These are phyloP conservation scores for Euclidia mi DNA, from an alignment of 2,888 invertebrate genomes.

Conservation along the genomic window DNA sequence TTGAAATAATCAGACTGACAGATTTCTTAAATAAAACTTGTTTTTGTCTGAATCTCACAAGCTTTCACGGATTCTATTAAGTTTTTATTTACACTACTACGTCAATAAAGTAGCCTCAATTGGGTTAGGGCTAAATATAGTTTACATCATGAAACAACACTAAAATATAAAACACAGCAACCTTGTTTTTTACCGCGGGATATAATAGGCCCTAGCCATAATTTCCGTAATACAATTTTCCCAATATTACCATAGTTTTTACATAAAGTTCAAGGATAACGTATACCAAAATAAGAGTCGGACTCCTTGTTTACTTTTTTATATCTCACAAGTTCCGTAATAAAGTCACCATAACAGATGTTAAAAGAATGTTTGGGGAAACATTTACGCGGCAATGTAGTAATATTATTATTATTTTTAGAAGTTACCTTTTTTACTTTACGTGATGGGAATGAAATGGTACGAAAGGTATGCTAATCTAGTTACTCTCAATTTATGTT, in stretches of 20 bases:
- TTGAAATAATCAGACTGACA: too few species aligned
- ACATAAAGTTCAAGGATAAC: slow-evolving; percentile 8
- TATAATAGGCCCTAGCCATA: not conserved
- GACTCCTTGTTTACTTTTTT: slow-evolving; percentile 6
- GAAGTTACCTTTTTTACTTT: not conserved
- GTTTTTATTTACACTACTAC: too few species aligned
- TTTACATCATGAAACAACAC: not conserved
- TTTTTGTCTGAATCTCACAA: too few species aligned
- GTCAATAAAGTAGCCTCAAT: too few species aligned
- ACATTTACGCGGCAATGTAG: not conserved
- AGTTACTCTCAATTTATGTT: not conserved
- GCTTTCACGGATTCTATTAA: too few species aligned
- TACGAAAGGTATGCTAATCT: not conserved
- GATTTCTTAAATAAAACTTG: too few species aligned
- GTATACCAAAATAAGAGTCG: not conserved
- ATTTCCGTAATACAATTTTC: not conserved
- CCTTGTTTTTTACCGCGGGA: not conserved
- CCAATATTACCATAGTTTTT: slow-evolving; percentile 10
- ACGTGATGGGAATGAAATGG: not conserved
- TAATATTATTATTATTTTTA: too few species aligned
- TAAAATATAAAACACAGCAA: not conserved
- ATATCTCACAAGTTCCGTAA: not conserved
- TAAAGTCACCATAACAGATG: slow-evolving; percentile 7
- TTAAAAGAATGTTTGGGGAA: not conserved
- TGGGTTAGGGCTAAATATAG: not conserved